Conservation (phyloP, 2,888 invertebrate species). For the Cremastinae sp. region DNA sequence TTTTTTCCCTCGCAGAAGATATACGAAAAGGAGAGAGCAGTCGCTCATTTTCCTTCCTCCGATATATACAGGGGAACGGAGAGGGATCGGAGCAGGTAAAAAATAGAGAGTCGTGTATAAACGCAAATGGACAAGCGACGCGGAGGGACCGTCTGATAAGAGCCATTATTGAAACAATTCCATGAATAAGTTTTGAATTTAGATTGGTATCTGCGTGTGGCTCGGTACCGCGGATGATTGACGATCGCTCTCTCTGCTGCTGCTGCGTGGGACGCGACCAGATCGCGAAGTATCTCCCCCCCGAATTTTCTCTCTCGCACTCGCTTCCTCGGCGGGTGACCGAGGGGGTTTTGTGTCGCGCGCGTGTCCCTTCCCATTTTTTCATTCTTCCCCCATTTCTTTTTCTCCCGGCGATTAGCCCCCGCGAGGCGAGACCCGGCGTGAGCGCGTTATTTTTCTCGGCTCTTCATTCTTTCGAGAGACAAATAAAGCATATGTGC, state of each 20-base stretch:
- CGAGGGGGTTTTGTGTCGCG: background rate
- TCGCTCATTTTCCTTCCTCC: background rate
- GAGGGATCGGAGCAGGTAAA: constrained; percentile 13
- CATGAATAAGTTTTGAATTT: constrained; percentile 63
- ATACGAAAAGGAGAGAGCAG: too few species aligned
- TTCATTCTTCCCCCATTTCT: background rate
- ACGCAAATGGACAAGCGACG: constrained; percentile 17
- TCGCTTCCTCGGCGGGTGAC: too few species aligned
- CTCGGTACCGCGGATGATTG: constrained; percentile 47
- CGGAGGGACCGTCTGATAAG: constrained; percentile 35
- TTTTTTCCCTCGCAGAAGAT: too few species aligned
- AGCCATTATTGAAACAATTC: constrained; percentile 61
- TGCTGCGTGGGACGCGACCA: constrained; percentile 49
- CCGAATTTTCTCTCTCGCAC: background rate
- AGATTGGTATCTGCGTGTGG: constrained; percentile 53
- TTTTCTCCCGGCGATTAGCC: too few species aligned
- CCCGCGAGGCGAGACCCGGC: too few species aligned
- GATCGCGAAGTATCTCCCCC: constrained; percentile 13
- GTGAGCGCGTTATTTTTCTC: too few species aligned
- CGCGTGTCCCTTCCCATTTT: too few species aligned
- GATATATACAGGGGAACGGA: too few species aligned
- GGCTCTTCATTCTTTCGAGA: too few species aligned
- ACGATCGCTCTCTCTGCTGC: constrained; percentile 34
- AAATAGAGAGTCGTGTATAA: constrained; percentile 1
- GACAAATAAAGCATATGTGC: too few species aligned